phyloP scores from a whole-genome alignment of 23 tunicate genomes.

The Aplidium turbinatum region DNA sequence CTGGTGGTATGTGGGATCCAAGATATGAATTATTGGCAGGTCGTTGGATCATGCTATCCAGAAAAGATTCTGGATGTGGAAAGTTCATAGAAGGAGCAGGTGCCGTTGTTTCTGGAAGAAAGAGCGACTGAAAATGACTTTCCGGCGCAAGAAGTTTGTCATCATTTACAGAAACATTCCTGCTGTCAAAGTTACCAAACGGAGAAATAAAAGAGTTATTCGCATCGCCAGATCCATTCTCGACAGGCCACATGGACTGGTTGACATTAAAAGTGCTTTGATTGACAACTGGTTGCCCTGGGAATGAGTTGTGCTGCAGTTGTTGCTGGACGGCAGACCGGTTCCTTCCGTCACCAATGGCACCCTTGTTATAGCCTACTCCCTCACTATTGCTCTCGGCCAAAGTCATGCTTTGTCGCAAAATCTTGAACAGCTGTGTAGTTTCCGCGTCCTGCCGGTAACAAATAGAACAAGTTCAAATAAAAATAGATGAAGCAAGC shows the following conservation, averaged over 20 bases:
- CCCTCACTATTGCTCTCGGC: slow-evolving; percentile 22
- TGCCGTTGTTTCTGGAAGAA: slow-evolving; percentile 7
- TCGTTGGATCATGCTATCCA: not conserved
- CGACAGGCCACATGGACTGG: slow-evolving; percentile 17
- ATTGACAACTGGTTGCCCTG: not conserved
- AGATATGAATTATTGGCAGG: not conserved
- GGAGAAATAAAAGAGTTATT: slow-evolving; percentile 31
- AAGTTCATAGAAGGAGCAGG: not conserved
- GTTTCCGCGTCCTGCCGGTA: slow-evolving; percentile 80
- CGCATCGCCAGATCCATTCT: slow-evolving; percentile 34
- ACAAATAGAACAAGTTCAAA: too few species aligned
- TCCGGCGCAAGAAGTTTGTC: slow-evolving; percentile 21
- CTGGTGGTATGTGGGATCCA: slow-evolving; percentile 10
- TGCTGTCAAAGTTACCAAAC: slow-evolving; percentile 40
- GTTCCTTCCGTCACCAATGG: slow-evolving; percentile 67
- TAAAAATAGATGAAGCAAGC: too few species aligned
- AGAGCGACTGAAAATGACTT: slow-evolving; percentile 45
- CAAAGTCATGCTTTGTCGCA: slow-evolving; percentile 61
- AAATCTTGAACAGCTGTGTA: slow-evolving; percentile 56
- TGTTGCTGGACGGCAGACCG: not conserved
- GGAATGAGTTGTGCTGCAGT: not conserved
- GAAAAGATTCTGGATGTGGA: not conserved
- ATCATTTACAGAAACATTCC: slow-evolving; percentile 16
- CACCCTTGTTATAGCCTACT: slow-evolving; percentile 39
- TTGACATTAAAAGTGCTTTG: not conserved